phyloP scores from a whole-genome alignment of 2,113 vertebrate species.

The Proteles cristata region DNA sequence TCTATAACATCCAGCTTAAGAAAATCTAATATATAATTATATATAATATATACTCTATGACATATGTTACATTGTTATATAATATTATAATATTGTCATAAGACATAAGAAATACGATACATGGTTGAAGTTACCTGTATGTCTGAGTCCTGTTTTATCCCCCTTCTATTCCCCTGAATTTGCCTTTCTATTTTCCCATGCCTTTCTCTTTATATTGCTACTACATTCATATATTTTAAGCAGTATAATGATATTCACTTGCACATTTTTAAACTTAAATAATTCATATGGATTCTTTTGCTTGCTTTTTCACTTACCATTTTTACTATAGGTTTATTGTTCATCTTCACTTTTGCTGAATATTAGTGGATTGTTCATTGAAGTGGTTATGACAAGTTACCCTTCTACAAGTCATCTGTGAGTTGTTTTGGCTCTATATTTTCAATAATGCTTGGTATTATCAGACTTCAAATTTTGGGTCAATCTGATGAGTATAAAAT shows the following conservation, averaged over 20 bases:
- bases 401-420: neutral
- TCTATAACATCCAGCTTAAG: neutral
- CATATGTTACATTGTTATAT: neutral
- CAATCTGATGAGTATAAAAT: neutral
- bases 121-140: neutral
- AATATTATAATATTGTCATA: neutral
- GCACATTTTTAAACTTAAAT: neutral
- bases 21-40: neutral
- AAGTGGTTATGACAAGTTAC: neutral
- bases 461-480: neutral
- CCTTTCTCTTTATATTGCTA: neutral
- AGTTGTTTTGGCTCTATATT: neutral
- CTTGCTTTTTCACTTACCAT: neutral
- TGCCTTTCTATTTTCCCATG: neutral
- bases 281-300: neutral
- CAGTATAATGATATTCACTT: neutral
- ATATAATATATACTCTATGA: neutral
- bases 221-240: neutral
- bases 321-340: neutral
- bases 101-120: neutral
- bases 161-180: neutral
- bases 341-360: neutral
- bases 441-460: neutral
- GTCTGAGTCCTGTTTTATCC: neutral
- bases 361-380: neutral